Evolutionary conservation across 2,113 vertebrate species (phyloP).

Genomic region (Carassius gibelio): DNA sequence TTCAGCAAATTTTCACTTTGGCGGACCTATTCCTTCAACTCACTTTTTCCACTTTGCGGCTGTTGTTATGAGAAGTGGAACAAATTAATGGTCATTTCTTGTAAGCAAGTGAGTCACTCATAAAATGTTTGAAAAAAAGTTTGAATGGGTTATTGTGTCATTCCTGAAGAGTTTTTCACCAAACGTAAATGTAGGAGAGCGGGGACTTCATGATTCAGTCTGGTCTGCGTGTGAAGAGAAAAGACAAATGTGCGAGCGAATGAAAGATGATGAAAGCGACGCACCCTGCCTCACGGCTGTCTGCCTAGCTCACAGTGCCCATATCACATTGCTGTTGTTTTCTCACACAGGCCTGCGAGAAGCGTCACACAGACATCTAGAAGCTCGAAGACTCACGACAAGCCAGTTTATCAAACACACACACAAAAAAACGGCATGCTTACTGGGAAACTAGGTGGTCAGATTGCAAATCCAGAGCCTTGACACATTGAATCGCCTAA

Average conservation of each 20-base stretch:
- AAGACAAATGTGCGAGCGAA: conserved; percentile 27
- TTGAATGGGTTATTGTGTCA: background rate
- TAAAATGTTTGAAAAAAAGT: background rate
- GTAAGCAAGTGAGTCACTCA: conserved; percentile 24
- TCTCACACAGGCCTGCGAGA: conserved; percentile 60
- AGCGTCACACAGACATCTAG: conserved; percentile 40
- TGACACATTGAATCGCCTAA: background rate
- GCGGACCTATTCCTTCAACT: background rate
- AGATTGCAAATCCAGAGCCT: background rate
- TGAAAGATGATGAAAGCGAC: conserved; percentile 57
- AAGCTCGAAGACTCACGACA: conserved; percentile 47
- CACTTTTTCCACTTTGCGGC: background rate
- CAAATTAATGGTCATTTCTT: conserved; percentile 8
- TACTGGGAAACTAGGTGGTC: conserved; percentile 1
- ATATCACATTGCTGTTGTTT: conserved; percentile 68
- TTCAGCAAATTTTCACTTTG: background rate
- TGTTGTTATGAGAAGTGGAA: background rate
- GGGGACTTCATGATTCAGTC: background rate
- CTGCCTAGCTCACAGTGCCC: conserved; percentile 60
- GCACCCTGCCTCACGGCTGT: conserved; percentile 70
- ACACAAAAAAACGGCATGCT: conserved; percentile 42
- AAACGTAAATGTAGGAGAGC: background rate
- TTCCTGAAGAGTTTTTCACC: conserved; percentile 8
- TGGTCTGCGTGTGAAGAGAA: conserved; percentile 37
- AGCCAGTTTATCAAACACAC: conserved; percentile 54